Percentiles rank a stretch among this genome's conserved stretches.
phyloP scores from a whole-genome alignment of 2,113 vertebrate species.

The Phyllostomus hastatus region DNA sequence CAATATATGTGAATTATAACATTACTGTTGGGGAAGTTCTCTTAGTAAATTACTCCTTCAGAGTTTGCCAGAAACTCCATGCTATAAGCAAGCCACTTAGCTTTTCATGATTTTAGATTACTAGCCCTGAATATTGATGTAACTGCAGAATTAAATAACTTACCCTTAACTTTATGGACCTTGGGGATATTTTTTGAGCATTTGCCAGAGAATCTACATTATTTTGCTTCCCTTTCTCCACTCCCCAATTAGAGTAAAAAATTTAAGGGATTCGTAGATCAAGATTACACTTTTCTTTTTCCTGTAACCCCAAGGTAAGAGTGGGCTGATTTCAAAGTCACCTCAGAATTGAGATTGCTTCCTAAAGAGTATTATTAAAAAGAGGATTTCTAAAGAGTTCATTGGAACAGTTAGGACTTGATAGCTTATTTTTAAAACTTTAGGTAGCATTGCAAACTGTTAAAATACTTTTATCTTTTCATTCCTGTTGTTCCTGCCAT shows the following conservation, averaged over 20 bases:
- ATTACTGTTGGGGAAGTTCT: neutral
- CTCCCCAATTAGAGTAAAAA: neutral
- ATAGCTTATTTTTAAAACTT: neutral
- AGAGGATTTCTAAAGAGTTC: neutral
- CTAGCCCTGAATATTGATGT: neutral
- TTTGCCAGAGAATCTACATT: conserved; percentile 1
- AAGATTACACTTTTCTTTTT: neutral
- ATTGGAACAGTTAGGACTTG: neutral
- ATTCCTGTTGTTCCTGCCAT: neutral
- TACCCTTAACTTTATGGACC: neutral
- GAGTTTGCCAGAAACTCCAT: neutral
- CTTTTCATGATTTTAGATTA: conserved; percentile 5
- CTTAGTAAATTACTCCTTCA: neutral
- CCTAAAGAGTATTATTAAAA: neutral
- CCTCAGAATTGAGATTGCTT: neutral
- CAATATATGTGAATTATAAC: neutral
- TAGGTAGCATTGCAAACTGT: neutral
- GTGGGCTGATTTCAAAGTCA: conserved; percentile 5
- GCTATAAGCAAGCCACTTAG: neutral
- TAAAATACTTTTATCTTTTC: neutral
- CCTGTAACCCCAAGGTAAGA: neutral
- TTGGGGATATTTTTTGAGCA: neutral
- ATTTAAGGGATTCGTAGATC: neutral
- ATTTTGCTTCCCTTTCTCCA: neutral
- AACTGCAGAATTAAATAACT: conserved; percentile 34